Evolutionary conservation across 2,888 invertebrate genomes (phyloP).

Genomic region (Bibio marci): DNA sequence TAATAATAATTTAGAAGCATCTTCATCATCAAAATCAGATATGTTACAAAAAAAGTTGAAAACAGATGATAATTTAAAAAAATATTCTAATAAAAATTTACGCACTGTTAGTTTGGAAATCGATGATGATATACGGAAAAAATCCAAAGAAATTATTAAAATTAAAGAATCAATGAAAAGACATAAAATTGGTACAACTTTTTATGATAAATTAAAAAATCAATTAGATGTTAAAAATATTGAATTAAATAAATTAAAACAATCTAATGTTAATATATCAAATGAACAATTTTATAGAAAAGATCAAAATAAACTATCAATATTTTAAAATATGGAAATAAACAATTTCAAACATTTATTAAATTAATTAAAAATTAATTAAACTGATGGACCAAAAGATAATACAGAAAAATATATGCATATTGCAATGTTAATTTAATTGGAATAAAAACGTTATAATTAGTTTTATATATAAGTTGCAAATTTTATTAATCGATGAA

Average conservation of each 20-base stretch:
- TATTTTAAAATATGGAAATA: conserved; percentile 58
- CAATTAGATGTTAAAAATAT: conserved; percentile 43
- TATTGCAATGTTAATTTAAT: no score
- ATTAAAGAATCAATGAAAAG: conserved; percentile 45
- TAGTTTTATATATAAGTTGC: no score
- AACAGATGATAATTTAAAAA: conserved; percentile 26
- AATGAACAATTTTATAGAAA: conserved; percentile 54
- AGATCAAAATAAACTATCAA: conserved; percentile 55
- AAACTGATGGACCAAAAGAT: no score
- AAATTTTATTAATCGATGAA: no score
- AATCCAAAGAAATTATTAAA: conserved; percentile 47
- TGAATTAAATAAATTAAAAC: conserved; percentile 40
- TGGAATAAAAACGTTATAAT: no score
- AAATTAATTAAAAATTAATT: no score
- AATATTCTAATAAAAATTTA: conserved; percentile 43
- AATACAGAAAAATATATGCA: no score
- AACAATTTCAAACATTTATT: no score
- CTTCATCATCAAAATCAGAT: conserved; percentile 2
- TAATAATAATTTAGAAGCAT: conserved; percentile 9
- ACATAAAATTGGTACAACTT: conserved; percentile 39
- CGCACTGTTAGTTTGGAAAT: conserved; percentile 58
- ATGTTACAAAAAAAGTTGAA: conserved; percentile 5
- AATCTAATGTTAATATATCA: conserved; percentile 42
- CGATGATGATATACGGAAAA: conserved; percentile 48
- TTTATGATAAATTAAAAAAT: conserved; percentile 40